phyloP scores from a whole-genome alignment of 2,888 invertebrate species.

The Eilema depressum region DNA sequence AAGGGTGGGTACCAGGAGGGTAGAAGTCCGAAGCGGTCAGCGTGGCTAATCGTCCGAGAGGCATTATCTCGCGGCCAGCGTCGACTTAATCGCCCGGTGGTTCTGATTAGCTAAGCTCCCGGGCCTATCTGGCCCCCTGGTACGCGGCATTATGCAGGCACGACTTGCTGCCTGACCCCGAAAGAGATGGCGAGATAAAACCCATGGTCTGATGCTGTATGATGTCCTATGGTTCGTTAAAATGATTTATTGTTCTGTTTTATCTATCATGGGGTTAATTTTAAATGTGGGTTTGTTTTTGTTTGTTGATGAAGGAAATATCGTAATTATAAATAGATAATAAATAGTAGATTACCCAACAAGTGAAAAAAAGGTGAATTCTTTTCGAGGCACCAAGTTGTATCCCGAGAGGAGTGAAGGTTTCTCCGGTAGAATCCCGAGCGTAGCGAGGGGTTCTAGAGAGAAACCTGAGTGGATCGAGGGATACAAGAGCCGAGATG shows the following conservation, averaged over 20 bases:
- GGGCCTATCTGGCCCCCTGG: conserved; percentile 75
- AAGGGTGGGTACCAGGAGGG: conserved; percentile 68
- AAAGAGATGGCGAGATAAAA: conserved; percentile 63
- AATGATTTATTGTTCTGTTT: conserved; percentile 56
- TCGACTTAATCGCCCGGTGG: conserved; percentile 80
- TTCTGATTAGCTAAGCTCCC: conserved; percentile 84
- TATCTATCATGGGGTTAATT: conserved; percentile 47
- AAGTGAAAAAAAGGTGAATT: too few relatives aligned
- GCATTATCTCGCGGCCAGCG: conserved; percentile 80
- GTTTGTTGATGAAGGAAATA: background rate
- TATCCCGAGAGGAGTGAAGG: too few relatives aligned
- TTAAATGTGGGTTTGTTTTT: conserved; percentile 14
- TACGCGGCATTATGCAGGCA: conserved; percentile 79
- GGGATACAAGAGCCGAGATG: too few relatives aligned
- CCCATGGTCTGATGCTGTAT: conserved; percentile 49
- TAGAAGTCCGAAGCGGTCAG: conserved; percentile 79
- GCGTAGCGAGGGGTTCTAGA: too few relatives aligned
- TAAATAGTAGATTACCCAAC: too few relatives aligned
- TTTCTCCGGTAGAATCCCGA: too few relatives aligned
- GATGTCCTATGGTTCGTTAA: conserved; percentile 43
- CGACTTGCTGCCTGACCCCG: conserved; percentile 68
- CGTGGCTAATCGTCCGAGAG: conserved; percentile 82
- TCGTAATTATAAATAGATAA: too few relatives aligned
- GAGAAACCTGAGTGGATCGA: too few relatives aligned
- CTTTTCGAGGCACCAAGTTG: too few relatives aligned